Percentiles rank a stretch among this genome's conserved stretches.
These are phyloP conservation scores for Psilanteris sp. DNA, from an alignment of 1,140 invertebrate species.

Conservation along the genomic window DNA sequence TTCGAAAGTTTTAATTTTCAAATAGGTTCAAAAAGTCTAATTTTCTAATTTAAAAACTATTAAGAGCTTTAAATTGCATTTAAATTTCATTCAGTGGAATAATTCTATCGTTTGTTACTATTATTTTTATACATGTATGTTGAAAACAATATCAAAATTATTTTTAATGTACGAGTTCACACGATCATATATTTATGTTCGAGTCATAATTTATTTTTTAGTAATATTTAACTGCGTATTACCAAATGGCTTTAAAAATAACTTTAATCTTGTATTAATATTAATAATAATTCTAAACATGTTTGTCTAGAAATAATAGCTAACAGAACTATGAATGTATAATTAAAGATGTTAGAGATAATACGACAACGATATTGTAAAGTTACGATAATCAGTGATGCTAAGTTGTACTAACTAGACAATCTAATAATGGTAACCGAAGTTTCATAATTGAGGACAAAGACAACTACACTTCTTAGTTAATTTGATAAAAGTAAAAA, in stretches of 20 bases:
- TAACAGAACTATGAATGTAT: constrained; percentile 44
- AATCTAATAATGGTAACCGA: constrained; percentile 49
- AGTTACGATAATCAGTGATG: constrained; percentile 53
- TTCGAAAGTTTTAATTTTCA: too few species aligned
- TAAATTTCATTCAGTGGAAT: too few species aligned
- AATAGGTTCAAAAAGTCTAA: too few species aligned
- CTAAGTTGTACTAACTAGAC: constrained; percentile 43
- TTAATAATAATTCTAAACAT: constrained; percentile 20
- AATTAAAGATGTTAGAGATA: constrained; percentile 50
- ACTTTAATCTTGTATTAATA: background rate
- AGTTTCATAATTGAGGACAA: constrained; percentile 48
- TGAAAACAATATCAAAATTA: too few species aligned
- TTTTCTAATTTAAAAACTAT: too few species aligned
- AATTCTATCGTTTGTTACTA: too few species aligned
- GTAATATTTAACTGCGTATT: too few species aligned
- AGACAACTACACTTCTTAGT: constrained; percentile 41
- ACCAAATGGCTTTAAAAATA: background rate
- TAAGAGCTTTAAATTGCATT: too few species aligned
- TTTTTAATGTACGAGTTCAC: too few species aligned
- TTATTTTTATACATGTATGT: too few species aligned
- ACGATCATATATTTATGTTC: too few species aligned
- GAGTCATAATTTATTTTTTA: too few species aligned
- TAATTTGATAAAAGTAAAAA: constrained; percentile 22
- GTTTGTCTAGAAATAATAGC: constrained; percentile 34
- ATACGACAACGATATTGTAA: constrained; percentile 54